Base-by-base conservation (phyloP, 2,888 invertebrate species). In the Cheilosia vernalis region DNA sequence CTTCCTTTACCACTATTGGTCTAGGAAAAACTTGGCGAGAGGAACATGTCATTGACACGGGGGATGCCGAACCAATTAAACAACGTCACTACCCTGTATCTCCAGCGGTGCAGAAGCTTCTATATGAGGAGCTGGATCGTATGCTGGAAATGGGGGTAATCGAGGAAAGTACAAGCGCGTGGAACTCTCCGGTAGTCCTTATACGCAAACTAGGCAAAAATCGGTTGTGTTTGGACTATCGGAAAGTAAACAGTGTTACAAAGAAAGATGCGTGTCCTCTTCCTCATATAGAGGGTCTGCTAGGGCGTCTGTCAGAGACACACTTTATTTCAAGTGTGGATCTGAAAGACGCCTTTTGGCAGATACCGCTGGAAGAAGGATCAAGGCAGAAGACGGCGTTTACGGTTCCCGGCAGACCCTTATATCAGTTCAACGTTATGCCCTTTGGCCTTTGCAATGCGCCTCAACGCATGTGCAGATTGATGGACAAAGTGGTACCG, bases 141-240 rank as follows among this genome's bases (percentile, higher is more conserved):
- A 79, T 79, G 76, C 53, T 53, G 10, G 10, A 30, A 19, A 30
- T 84, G 44, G 79, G 76, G 2, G 70, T 85, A 7, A 80, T 82
- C 2, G 82, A 82, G 44, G 63, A 72, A 30, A 61, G 67, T 17
- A n/a, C 30, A 13, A 82, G 82, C 17, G 64, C 73, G 1, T 86
- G 73, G 77, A 73, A 63, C 5, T 77, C 77, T n/a, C 72, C 63
- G 13, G 76, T 85, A 3, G 73, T 69, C 4, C 66, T 66, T 0
- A 63, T 85, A 1, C 63, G 80, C 1, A 85, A 76, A 56, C 76
- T 76, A 0, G 85, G 73, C 9, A 85, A 85, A 51, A 80, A 44
- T 1, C 9, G 85, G 13, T 37, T 86, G 9, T 81, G 85, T 63
- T 44, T 81, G 4, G 69, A 77, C 37, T 67, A 49, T 63, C 47